A percentile compares a stretch with the other conserved stretches of the same genome.
These are phyloP conservation scores for Drosophila affinis DNA, from an alignment of 2,888 invertebrate species.

Conservation along the genomic window DNA sequence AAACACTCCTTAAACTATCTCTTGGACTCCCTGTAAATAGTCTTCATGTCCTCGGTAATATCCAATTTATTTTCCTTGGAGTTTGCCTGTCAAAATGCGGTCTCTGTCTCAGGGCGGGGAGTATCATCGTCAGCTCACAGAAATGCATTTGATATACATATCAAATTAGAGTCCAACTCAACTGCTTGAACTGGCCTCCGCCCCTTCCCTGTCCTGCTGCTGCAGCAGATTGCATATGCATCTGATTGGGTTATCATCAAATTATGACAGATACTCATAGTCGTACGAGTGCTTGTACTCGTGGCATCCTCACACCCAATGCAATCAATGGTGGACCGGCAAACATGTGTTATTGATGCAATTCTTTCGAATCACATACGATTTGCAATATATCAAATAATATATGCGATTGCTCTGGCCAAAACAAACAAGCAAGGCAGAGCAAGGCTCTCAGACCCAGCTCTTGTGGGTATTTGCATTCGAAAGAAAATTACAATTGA, in stretches of 20 bases:
- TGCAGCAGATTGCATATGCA: not conserved
- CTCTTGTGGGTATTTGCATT: slow-evolving; percentile 67
- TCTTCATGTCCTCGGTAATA: not conserved
- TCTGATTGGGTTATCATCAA: slow-evolving; percentile 41
- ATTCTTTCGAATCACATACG: slow-evolving; percentile 44
- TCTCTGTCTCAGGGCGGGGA: slow-evolving; percentile 20
- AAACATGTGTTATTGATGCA: slow-evolving; percentile 70
- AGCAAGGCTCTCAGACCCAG: not conserved
- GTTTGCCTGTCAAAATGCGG: slow-evolving; percentile 6
- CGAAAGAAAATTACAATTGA: slow-evolving; percentile 79
- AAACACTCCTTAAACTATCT: no score
- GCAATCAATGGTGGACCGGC: slow-evolving; percentile 21
- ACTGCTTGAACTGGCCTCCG: not conserved
- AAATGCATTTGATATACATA: slow-evolving; percentile 13
- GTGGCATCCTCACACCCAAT: not conserved
- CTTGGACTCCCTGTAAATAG: not conserved
- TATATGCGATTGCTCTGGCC: slow-evolving; percentile 44
- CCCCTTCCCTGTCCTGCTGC: not conserved
- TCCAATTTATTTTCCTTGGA: not conserved
- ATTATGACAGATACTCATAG: slow-evolving; percentile 20
- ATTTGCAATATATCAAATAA: slow-evolving; percentile 52
- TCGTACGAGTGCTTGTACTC: not conserved
- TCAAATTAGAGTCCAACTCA: slow-evolving; percentile 14
- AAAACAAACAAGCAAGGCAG: slow-evolving; percentile 56
- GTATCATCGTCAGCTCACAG: slow-evolving; percentile 30